phyloP scores from a whole-genome alignment of 1,140 invertebrate genomes.

The Papilio polytes region DNA sequence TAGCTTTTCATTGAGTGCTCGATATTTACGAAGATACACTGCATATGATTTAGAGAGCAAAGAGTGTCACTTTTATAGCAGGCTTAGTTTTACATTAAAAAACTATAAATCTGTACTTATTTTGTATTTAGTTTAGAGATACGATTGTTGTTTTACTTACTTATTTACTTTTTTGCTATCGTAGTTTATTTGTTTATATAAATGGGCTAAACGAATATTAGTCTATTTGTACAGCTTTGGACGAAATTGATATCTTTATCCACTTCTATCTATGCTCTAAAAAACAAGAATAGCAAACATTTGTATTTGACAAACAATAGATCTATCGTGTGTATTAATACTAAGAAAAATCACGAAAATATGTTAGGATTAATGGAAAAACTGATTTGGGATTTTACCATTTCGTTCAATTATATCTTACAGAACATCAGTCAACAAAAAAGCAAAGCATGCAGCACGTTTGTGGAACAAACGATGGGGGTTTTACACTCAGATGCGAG shows the following conservation, averaged over 20 bases:
- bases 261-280: too few species aligned
- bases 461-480: conserved; percentile 71
- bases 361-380: too few species aligned
- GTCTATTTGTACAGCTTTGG: background rate
- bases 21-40: background rate
- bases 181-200: conserved; percentile 5
- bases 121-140: background rate
- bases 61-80: background rate
- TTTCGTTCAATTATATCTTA: conserved; percentile 36
- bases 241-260: too few species aligned
- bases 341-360: too few species aligned
- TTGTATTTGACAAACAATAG: too few species aligned
- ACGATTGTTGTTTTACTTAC: background rate
- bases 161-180: background rate
- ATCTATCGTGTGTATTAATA: too few species aligned
- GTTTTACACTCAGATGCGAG: conserved; percentile 60
- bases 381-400: conserved; percentile 1
- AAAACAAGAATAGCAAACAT: too few species aligned
- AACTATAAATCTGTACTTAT: background rate
- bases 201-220: background rate
- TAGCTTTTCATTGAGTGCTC: background rate
- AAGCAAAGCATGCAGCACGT: conserved; percentile 64
- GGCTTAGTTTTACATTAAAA: too few species aligned
- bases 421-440: conserved; percentile 64
- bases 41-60: background rate